Percentiles rank a stretch among this genome's conserved stretches.
Evolutionary conservation across 1,140 invertebrate species (phyloP).

Genomic region (Lithobius niger): DNA sequence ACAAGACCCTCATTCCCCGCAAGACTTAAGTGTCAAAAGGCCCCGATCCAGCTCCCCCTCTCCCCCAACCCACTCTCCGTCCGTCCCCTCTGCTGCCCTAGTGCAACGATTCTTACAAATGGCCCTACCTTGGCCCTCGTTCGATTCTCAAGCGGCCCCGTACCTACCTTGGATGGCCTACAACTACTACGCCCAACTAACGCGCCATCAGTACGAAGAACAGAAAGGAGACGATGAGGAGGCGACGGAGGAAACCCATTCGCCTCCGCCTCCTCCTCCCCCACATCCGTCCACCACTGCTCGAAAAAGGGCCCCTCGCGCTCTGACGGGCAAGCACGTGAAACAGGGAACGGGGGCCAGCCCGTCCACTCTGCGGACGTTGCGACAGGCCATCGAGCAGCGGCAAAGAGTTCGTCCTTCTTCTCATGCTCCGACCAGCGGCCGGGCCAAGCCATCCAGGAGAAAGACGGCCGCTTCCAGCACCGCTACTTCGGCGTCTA

Average conservation of each 20-base stretch:
- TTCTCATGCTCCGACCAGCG: too few relatives aligned
- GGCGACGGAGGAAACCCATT: background rate
- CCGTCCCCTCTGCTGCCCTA: background rate
- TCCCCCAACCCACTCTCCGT: background rate
- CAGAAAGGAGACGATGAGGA: background rate
- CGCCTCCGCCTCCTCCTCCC: background rate
- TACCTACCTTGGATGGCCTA: slow-evolving; percentile 13
- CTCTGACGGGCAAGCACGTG: slow-evolving; percentile 36
- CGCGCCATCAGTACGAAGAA: background rate
- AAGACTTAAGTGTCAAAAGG: background rate
- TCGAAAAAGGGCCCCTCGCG: slow-evolving; percentile 31
- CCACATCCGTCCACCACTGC: slow-evolving; percentile 27
- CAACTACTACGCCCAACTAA: slow-evolving; percentile 16
- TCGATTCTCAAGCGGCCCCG: too few relatives aligned
- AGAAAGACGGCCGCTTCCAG: too few relatives aligned
- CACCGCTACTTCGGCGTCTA: too few relatives aligned
- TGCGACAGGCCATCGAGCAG: slow-evolving; percentile 35
- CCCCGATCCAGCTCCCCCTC: background rate
- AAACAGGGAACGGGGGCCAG: slow-evolving; percentile 37
- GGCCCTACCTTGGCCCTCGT: too few relatives aligned
- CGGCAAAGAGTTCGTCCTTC: slow-evolving; percentile 25
- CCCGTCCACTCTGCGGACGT: slow-evolving; percentile 32
- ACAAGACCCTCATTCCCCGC: background rate
- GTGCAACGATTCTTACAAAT: too few relatives aligned
- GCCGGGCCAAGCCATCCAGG: too few relatives aligned